Evolutionary conservation across 1,140 invertebrate genomes (phyloP), one percentile per base, ranked within the genome.

Genomic region (Diorhabda sublineata): DNA sequence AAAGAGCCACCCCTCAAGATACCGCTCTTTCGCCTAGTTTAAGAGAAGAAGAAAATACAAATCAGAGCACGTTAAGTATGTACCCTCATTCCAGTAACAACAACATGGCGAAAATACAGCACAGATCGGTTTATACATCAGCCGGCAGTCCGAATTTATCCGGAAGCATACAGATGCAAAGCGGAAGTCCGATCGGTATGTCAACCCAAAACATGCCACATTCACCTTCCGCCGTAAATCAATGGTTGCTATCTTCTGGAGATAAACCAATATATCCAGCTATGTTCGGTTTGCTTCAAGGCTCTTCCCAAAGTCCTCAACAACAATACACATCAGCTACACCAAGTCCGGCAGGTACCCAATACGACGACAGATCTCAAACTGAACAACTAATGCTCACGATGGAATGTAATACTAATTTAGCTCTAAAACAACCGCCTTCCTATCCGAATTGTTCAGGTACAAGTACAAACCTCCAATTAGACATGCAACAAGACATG

Each of bases 31-130:
- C 79, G 77, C 79, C 85, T 84, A 68, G 85, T 87, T 66, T 86
- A 86, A 67, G 87, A 73, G 90, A 91, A 74, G 91, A 93, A 80
- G 90, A 92, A 75, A 87, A 88, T 76, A 89, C 87, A 81, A 85
- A 87, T 82, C 84, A 86, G 81, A 86, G 87, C 79, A 87, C 84
- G 75, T 85, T 88, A 63, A 89, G 85, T 78, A 88, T 88, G 85
- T 89, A 87, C 81, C 84, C 85, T 5, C 75, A 76, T 66, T 76
- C 81, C 73, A 77, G 71, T 69, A 81, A 79, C 75, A 87, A 85
- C 80, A 83, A 83, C 64, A 75, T 78, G 66, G 68, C 61, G 41
- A 77, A 78, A 74, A 76, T 81, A 67, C 81, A 82, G 60, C 79
- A 82, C 68, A 75, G 81, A 47, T 74, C 72, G 52, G 76, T 79